These are phyloP conservation scores for Otolemur garnettii DNA, from an alignment of 2,113 vertebrate species.

Conservation along the genomic window DNA sequence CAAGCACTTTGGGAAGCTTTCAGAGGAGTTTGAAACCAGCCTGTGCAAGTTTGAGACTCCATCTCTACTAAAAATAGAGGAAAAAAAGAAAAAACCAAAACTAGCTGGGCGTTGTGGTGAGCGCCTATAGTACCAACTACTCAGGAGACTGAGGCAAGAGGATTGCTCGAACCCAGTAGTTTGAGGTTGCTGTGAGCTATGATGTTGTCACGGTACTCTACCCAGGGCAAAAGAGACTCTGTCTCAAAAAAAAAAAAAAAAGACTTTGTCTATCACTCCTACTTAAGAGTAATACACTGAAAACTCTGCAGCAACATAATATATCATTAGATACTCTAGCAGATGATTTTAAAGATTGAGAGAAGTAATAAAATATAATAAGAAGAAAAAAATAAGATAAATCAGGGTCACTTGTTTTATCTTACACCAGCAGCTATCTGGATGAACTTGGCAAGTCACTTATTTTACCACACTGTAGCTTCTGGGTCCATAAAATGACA, in stretches of 20 bases:
- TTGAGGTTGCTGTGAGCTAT: too few species aligned
- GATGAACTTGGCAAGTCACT: background rate
- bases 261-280: background rate
- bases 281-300: background rate
- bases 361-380: rapidly evolving
- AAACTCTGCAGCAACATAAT: background rate
- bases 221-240: too few species aligned
- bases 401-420: background rate
- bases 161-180: too few species aligned
- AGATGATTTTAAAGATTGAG: background rate
- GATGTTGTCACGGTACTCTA: too few species aligned
- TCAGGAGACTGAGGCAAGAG: too few species aligned
- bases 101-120: too few species aligned
- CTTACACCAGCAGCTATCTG: background rate
- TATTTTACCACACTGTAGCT: background rate
- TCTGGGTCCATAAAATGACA: background rate
- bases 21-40: too few species aligned
- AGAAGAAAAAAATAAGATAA: background rate
- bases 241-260: background rate
- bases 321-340: background rate
- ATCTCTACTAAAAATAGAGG: too few species aligned
- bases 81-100: too few species aligned
- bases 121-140: too few species aligned
- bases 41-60: too few species aligned
- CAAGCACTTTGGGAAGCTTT: too few species aligned